Evolutionary conservation across 2,113 vertebrate genomes (phyloP).

Genomic region (Nematolebias whitei): DNA sequence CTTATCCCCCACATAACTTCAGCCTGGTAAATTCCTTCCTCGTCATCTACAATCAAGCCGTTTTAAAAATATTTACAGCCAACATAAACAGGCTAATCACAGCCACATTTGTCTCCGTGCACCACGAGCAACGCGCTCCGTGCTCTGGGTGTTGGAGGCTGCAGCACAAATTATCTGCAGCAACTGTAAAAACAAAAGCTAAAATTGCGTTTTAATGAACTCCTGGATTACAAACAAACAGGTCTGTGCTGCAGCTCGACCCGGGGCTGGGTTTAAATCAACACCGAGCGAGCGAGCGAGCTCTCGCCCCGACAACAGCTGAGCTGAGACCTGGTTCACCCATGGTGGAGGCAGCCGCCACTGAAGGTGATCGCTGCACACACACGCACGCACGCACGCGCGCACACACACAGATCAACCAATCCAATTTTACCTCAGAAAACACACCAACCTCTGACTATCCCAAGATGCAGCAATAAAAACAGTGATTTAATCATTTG

Average conservation of each 20-base stretch:
- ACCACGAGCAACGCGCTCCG: constrained; percentile 18
- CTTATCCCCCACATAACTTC: constrained; percentile 24
- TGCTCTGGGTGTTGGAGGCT: not conserved
- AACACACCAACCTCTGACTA: not conserved
- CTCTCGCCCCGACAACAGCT: constrained; percentile 83
- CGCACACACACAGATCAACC: constrained; percentile 4
- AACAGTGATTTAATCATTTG: no score
- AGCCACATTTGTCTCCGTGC: constrained; percentile 62
- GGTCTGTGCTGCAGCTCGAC: constrained; percentile 78
- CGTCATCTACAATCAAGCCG: constrained; percentile 59
- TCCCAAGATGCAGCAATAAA: no score
- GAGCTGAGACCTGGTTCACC: constrained; percentile 77
- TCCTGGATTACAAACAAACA: constrained; percentile 81
- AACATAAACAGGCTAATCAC: constrained; percentile 75
- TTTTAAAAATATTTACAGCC: constrained; percentile 66
- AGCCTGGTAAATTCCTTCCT: constrained; percentile 36
- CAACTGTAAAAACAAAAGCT: constrained; percentile 78
- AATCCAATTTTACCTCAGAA: not conserved
- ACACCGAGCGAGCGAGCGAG: constrained; percentile 76
- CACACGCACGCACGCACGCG: no score
- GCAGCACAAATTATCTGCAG: constrained; percentile 54
- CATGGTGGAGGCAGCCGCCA: constrained; percentile 71
- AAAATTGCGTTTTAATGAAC: constrained; percentile 81
- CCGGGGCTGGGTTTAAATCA: constrained; percentile 83
- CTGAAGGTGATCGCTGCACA: constrained; percentile 74